phyloP scores from a whole-genome alignment of 2,888 invertebrate genomes.

The Pyrocoelia pectoralis region DNA sequence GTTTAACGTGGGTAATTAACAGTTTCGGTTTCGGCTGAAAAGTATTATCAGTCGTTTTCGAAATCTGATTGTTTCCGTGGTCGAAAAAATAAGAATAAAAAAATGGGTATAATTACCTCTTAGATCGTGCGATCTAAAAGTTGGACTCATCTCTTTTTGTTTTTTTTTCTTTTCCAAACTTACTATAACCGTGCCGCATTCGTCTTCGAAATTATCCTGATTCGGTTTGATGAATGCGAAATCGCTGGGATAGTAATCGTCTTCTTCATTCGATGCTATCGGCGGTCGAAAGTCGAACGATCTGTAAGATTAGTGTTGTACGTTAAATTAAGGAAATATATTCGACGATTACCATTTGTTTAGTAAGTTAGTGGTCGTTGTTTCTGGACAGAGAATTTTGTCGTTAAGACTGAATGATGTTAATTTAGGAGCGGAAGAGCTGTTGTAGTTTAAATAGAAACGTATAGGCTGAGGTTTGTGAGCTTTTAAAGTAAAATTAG shows the following conservation, averaged over 20 bases:
- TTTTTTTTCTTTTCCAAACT: no score
- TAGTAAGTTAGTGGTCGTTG: neutral
- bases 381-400: slow-evolving; percentile 64
- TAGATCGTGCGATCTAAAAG: no score
- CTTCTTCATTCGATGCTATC: neutral
- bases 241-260: slow-evolving; percentile 4
- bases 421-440: slow-evolving; percentile 60
- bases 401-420: slow-evolving; percentile 66
- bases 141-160: no score
- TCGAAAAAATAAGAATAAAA: no score
- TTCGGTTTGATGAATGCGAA: neutral
- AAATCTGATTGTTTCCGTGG: no score
- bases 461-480: slow-evolving; percentile 65
- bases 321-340: no score
- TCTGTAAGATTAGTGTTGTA: no score
- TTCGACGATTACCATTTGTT: neutral
- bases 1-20: slow-evolving; percentile 67
- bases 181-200: neutral
- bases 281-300: neutral
- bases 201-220: neutral
- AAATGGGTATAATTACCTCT: no score
- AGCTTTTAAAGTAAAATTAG: slow-evolving; percentile 65
- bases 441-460: slow-evolving; percentile 69
- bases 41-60: no score
- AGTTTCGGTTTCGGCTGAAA: slow-evolving; percentile 63